A percentile compares a stretch with the other conserved stretches of the same genome.
phyloP scores from a whole-genome alignment of 2,888 invertebrate genomes.

The Eremobia ochroleuca region DNA sequence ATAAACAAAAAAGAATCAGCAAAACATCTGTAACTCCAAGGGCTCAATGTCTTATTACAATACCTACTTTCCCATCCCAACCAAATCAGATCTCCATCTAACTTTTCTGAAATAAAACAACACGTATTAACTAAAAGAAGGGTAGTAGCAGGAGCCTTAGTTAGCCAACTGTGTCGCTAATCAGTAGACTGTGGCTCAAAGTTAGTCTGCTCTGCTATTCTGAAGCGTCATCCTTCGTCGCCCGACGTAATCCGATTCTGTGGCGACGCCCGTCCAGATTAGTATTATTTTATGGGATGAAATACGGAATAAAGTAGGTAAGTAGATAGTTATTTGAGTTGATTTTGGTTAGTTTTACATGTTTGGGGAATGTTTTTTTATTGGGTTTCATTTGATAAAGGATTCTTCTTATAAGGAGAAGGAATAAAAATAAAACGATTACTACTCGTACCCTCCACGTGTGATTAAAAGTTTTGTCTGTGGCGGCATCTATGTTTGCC shows the following conservation, averaged over 20 bases:
- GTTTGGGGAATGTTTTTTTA: neutral
- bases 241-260: slow-evolving; percentile 58
- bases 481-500: neutral
- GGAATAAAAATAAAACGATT: neutral
- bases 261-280: slow-evolving; percentile 44
- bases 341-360: slow-evolving; percentile 7
- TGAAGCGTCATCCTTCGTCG: slow-evolving; percentile 38
- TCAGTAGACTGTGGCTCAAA: slow-evolving; percentile 57
- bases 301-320: slow-evolving; percentile 31
- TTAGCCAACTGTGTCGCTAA: slow-evolving; percentile 49
- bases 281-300: slow-evolving; percentile 55
- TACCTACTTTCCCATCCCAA: neutral
- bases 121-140: slow-evolving; percentile 26
- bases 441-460: neutral
- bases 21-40: neutral
- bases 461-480: neutral
- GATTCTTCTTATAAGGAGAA: neutral
- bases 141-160: neutral
- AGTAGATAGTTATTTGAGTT: slow-evolving; percentile 26
- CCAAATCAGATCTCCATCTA: slow-evolving; percentile 21
- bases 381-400: neutral
- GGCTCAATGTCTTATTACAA: neutral
- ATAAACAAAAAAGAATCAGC: neutral
- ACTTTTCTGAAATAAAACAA: slow-evolving; percentile 26
- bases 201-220: slow-evolving; percentile 39